Evolutionary conservation across 2,888 invertebrate genomes (phyloP), one percentile per base, ranked within the genome.

Genomic region (Agriotes lineatus): DNA sequence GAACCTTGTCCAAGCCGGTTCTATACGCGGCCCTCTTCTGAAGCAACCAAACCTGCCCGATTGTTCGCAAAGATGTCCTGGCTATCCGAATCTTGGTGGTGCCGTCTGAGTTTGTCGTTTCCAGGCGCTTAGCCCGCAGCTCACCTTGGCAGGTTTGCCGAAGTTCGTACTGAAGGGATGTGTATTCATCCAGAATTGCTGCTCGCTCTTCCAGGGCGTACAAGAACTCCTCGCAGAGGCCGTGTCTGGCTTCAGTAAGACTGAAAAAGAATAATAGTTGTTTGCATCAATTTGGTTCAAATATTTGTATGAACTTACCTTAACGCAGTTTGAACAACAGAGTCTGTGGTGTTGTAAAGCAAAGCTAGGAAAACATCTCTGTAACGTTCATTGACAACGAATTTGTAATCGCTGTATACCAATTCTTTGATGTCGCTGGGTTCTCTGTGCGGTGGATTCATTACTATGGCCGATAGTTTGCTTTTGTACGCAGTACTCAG

Each of bases 151-250:
- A 72, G 1, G 0, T 20, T 35, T 18, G 39, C 12, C 70, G 39
- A 2, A 70, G 25, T 59, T 72, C 72, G 19, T 50, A 72, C 44
- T 72, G 72, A n/a, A 72, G 52, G 10, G 72, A 62, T 2, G 70
- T 65, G 6, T 61, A 25, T 60, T 72, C 72, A 44, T 68, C 72
- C 22, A 72, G 63, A 44, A 70, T 70, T 1, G 72, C 72, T 7
- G 60, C 60, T 3, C 52, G 62, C 12, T 60, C 54, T 16, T 63
- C 58, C 3, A 70, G 25, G 6, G 67, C 68, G 19, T 65, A 45
- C 2, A 63, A n/a, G 30, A 72, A 70, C 30, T 62, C 70, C n/a
- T 72, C 62, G 9, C 72, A 72, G 14, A 68, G 57, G 14, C 56
- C 60, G n/a, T 61, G n/a, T 56, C 10, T 48, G n/a, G n/a, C 12